Percentiles rank a stretch among this genome's conserved stretches.
Evolutionary conservation across 2,113 vertebrate species (phyloP).

Genomic region (Oenanthe melanoleuca): DNA sequence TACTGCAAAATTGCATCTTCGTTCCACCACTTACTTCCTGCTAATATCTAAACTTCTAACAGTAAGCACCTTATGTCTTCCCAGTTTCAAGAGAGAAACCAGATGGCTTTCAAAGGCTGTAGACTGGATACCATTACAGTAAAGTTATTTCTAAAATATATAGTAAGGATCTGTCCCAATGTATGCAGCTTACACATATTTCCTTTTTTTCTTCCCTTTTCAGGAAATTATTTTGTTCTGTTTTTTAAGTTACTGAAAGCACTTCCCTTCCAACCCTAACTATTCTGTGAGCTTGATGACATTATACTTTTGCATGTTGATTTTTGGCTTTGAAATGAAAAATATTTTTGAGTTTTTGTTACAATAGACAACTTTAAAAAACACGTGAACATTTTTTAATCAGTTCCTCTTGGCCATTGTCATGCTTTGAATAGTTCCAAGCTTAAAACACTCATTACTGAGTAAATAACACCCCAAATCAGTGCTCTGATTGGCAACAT

Average conservation of each 20-base stretch:
- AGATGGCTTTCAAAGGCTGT: not conserved
- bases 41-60: not conserved
- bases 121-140: not conserved
- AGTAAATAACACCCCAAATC: not conserved
- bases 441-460: not conserved
- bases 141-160: not conserved
- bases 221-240: not conserved
- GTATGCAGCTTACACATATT: not conserved
- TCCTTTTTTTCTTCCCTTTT: not conserved
- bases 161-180: not conserved
- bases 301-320: not conserved
- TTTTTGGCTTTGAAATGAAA: not conserved
- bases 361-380: not conserved
- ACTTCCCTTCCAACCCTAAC: not conserved
- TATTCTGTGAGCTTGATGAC: not conserved
- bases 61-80: not conserved
- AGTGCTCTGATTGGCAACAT: not conserved
- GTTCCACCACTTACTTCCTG: not conserved
- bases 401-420: not conserved
- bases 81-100: not conserved
- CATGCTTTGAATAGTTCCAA: not conserved
- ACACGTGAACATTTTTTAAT: not conserved
- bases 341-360: not conserved
- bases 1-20: not conserved
- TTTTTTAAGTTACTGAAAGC: not conserved